These are phyloP conservation scores for Ridgeia piscesae DNA, from an alignment of 1,140 invertebrate species.

Conservation along the genomic window DNA sequence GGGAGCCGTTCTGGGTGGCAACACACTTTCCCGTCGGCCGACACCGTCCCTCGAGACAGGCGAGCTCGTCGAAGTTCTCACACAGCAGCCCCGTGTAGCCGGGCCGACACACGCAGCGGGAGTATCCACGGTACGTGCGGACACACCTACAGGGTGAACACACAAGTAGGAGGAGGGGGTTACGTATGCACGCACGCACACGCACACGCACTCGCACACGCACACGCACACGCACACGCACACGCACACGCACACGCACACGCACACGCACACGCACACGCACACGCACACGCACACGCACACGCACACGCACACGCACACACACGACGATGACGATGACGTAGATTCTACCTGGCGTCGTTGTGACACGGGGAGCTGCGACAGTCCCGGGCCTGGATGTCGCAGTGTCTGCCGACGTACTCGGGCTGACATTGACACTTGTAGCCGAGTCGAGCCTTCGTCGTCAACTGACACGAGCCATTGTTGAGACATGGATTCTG, in stretches of 20 bases:
- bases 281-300: no score
- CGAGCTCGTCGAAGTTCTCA: neutral
- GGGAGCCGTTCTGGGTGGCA: neutral
- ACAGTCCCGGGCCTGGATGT: conserved; percentile 25
- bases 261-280: no score
- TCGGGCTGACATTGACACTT: conserved; percentile 20
- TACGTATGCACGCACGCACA: neutral
- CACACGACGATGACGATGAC: neutral
- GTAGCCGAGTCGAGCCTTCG: conserved; percentile 68
- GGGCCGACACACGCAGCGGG: conserved; percentile 6
- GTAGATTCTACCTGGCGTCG: conserved; percentile 4
- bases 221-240: no score
- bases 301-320: no score
- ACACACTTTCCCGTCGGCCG: neutral
- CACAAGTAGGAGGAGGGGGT: neutral
- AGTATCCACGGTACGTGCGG: neutral
- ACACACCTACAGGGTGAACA: neutral
- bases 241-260: no score
- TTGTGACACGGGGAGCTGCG: conserved; percentile 27
- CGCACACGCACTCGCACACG: neutral
- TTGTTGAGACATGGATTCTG: conserved; percentile 33
- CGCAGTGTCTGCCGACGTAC: conserved; percentile 28
- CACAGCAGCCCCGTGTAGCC: conserved; percentile 17
- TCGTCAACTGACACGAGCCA: conserved; percentile 62
- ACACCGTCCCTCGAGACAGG: neutral